A percentile compares a stretch with the other conserved stretches of the same genome.
phyloP scores from a whole-genome alignment of 2,888 invertebrate genomes.

The Salpingus planirostris region DNA sequence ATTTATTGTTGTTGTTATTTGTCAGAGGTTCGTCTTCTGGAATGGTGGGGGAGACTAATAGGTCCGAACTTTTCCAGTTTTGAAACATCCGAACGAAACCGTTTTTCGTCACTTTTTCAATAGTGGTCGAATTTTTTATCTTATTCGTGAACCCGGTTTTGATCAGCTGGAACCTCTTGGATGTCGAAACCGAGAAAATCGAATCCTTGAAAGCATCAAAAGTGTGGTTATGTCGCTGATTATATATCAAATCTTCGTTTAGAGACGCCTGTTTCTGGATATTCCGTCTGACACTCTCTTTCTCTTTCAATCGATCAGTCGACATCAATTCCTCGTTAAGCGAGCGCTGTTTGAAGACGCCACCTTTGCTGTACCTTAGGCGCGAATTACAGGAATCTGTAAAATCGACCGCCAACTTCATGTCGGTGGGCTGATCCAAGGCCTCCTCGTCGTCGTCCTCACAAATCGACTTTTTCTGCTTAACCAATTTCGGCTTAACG shows the following conservation, averaged over 20 bases:
- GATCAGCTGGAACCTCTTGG: constrained; percentile 66
- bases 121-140: constrained; percentile 73
- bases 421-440: constrained; percentile 58
- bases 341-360: constrained; percentile 73
- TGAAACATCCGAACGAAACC: constrained; percentile 78
- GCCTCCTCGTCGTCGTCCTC: constrained; percentile 62
- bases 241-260: constrained; percentile 76
- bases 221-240: constrained; percentile 53
- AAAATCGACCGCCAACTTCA: constrained; percentile 56
- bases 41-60: constrained; percentile 33
- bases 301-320: constrained; percentile 73
- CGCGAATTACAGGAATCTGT: constrained; percentile 55
- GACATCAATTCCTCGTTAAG: constrained; percentile 86
- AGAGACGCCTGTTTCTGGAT: constrained; percentile 84
- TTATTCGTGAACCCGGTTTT: constrained; percentile 77
- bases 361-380: constrained; percentile 42
- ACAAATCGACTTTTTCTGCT: constrained; percentile 78
- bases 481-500: constrained; percentile 63
- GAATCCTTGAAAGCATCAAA: constrained; percentile 65
- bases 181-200: constrained; percentile 62
- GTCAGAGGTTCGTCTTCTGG: constrained; percentile 29
- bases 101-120: constrained; percentile 70
- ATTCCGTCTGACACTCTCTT: constrained; percentile 70
- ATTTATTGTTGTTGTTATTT: constrained; percentile 22
- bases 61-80: constrained; percentile 61